Base-by-base conservation (phyloP, 2,113 vertebrate species). In the Ceuthmochares aereus region DNA sequence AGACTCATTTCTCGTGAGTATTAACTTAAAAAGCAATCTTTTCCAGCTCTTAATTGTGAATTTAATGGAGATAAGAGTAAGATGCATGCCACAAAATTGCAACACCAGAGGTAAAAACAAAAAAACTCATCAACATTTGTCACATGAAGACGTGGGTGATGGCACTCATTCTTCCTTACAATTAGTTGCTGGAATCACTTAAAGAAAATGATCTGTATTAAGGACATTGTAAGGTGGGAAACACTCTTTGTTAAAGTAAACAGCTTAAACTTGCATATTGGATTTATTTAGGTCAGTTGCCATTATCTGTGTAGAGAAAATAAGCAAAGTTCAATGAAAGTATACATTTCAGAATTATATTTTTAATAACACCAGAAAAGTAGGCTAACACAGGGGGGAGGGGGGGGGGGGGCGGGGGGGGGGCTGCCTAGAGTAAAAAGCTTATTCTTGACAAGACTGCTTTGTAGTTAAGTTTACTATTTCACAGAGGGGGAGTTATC, bases 71-170 rank as follows among this genome's bases (percentile, higher is more conserved):
- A 56, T 58, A 60, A 69, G 25, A 52, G 12, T 37, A 20, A 8
- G 7, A 63, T 56, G 21, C 0, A 0, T 85, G 15, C 6, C 16
- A 40, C 32, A 43, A 86, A 79, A 73, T 9, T 43, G 34, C 67
- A 92, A 32, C 3, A 84, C 12, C 17, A 34, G 11, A 54, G 5
- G 14, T 63, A n/a, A 14, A 83, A 68, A 56, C 1, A 27, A 69
- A 18, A 37, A 72, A 84, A 30, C 1, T 26, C 32, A 37, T 16
- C 12, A 43, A 14, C 3, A 7, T 47, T 77, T 51, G 69, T 55
- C 21, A 22, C 4, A 40, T 29, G 22, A 52, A 58, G 26, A 78
- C 12, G 11, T 26, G 40, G 13, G 3, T 54, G 2, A 3, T 42
- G 32, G 5, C 25, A 68, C 51, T 83, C 17, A 42, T 64, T 60